A percentile compares a stretch with the other conserved stretches of the same genome.
These are phyloP conservation scores for Mobula hypostoma DNA, from an alignment of 2,113 vertebrate genomes.

Conservation along the genomic window DNA sequence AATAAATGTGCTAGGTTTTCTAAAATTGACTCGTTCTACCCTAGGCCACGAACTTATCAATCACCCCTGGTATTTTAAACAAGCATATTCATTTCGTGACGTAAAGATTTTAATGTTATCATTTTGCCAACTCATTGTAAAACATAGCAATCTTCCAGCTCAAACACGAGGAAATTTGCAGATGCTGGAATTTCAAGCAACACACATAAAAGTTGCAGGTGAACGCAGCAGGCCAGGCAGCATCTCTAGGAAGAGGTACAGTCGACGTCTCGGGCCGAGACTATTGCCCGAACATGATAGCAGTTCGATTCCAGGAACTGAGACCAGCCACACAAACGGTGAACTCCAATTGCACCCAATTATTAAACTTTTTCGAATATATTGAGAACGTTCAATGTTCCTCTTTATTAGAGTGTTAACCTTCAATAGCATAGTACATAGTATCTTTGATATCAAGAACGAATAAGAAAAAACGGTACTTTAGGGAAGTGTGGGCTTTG, in stretches of 20 bases:
- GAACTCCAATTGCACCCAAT: neutral
- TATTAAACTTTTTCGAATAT: neutral
- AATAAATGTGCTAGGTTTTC: too few species aligned
- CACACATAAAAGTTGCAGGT: too few species aligned
- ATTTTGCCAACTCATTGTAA: neutral
- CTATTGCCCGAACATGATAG: neutral
- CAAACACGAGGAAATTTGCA: too few species aligned
- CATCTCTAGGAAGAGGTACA: too few species aligned
- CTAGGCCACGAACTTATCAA: too few species aligned
- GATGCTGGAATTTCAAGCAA: too few species aligned
- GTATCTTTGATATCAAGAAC: neutral
- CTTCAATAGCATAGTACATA: neutral
- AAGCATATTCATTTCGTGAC: neutral
- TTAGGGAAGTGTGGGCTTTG: neutral
- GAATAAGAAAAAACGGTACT: neutral
- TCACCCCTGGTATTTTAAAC: neutral
- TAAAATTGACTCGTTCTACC: too few species aligned
- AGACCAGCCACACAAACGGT: neutral
- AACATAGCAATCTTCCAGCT: neutral
- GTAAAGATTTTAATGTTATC: neutral
- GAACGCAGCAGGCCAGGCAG: too few species aligned
- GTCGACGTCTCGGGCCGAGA: too few species aligned
- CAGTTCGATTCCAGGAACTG: neutral
- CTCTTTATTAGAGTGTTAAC: neutral
- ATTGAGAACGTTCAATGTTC: neutral